A percentile compares a stretch with the other conserved stretches of the same genome.
Conservation (phyloP, 2,113 vertebrate species). For the Paramormyrops kingsleyae region DNA sequence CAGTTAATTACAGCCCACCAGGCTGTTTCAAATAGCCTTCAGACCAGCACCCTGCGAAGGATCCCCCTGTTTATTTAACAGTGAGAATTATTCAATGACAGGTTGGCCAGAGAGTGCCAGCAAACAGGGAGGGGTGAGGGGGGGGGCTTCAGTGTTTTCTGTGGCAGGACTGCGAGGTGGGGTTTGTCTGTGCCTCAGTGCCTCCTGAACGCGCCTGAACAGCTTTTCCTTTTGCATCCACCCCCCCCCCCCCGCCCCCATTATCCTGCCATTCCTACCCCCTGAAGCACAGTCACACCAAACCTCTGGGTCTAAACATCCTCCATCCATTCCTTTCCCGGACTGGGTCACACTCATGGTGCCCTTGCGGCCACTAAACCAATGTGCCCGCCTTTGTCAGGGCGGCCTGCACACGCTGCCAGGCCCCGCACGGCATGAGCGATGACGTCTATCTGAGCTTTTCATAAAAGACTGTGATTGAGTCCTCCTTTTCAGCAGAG, state of each 20-base stretch:
- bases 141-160: neutral
- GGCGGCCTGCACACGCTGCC: neutral
- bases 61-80: neutral
- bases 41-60: neutral
- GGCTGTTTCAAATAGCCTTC: constrained; percentile 1
- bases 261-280: neutral
- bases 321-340: neutral
- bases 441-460: neutral
- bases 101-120: neutral
- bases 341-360: neutral
- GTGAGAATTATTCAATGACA: constrained; percentile 7
- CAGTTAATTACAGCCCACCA: constrained; percentile 16
- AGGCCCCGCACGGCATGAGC: too few species aligned
- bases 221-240: neutral
- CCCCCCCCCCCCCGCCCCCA: neutral
- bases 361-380: neutral
- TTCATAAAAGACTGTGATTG: neutral
- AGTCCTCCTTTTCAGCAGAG: neutral
- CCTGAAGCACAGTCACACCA: neutral
- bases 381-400: neutral
- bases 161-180: neutral
- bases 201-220: neutral
- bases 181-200: neutral
- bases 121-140: neutral
- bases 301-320: neutral